These are phyloP conservation scores for Lophochroa leadbeateri DNA, from an alignment of 2,113 vertebrate genomes.

Conservation along the genomic window DNA sequence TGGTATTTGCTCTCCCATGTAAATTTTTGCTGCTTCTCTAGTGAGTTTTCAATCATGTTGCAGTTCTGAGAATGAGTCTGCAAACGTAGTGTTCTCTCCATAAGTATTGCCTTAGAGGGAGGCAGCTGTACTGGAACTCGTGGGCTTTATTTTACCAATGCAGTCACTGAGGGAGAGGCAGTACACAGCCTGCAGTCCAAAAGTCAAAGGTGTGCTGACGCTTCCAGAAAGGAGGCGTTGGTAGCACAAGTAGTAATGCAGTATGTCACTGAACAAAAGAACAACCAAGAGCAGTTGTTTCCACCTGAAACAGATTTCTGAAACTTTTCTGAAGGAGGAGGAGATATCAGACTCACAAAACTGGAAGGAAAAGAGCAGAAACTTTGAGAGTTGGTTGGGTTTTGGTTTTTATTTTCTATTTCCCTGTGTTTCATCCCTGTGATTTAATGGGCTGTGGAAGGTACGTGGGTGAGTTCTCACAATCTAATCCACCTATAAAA, in stretches of 20 bases:
- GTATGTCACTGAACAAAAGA: not conserved
- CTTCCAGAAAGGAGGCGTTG: not conserved
- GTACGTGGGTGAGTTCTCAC: not conserved
- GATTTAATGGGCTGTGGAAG: not conserved
- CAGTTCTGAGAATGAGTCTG: not conserved
- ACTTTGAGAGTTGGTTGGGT: not conserved
- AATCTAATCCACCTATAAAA: not conserved
- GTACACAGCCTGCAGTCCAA: not conserved
- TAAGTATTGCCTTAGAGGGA: not conserved
- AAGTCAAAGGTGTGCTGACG: not conserved
- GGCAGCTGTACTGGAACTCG: not conserved
- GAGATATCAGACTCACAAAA: not conserved
- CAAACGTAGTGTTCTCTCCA: accelerated
- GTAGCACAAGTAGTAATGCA: not conserved
- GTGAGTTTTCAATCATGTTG: not conserved
- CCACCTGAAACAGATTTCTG: not conserved
- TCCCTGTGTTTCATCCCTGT: not conserved
- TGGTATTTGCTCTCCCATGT: not conserved
- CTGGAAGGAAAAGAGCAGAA: not conserved
- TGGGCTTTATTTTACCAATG: not conserved
- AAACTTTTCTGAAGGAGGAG: not conserved
- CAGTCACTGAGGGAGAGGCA: not conserved
- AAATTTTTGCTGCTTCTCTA: not conserved
- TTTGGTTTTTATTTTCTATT: not conserved
- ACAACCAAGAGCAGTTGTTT: not conserved